A percentile compares a stretch with the other conserved stretches of the same genome.
Evolutionary conservation across 2,888 invertebrate species (phyloP).

Genomic region (Ochlodes sylvanus): DNA sequence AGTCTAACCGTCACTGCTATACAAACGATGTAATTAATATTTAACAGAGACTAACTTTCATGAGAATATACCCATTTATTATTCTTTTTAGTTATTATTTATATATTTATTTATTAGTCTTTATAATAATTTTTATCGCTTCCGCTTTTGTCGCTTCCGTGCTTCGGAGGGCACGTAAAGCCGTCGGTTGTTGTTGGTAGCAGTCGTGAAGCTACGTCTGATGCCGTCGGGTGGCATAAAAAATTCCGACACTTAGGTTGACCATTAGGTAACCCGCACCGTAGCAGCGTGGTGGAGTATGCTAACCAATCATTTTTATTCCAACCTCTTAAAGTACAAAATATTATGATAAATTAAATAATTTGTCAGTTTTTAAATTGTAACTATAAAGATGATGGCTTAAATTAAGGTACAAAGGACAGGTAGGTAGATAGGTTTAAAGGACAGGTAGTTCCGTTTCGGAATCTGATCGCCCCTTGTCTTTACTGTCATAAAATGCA

Average conservation of each 20-base stretch:
- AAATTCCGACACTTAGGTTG: too few species aligned
- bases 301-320: too few species aligned
- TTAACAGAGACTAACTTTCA: neutral
- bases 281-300: too few species aligned
- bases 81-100: neutral
- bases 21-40: constrained; percentile 42
- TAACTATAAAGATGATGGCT: neutral
- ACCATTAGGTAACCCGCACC: too few species aligned
- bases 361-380: neutral
- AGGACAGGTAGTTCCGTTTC: constrained; percentile 44
- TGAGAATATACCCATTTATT: neutral
- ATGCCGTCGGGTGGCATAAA: too few species aligned
- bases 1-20: constrained; percentile 30
- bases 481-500: constrained; percentile 61
- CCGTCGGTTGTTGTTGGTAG: too few species aligned
- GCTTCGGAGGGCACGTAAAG: too few species aligned
- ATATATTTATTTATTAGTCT: too few species aligned
- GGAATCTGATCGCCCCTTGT: constrained; percentile 40
- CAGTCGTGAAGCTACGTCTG: too few species aligned
- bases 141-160: too few species aligned
- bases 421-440: constrained; percentile 32
- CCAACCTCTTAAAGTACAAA: too few species aligned
- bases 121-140: too few species aligned
- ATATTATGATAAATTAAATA: neutral
- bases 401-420: constrained; percentile 34